Base-by-base conservation (phyloP, 92 coral and sea anemone genomes). In the Zoanthus solanderi region DNA sequence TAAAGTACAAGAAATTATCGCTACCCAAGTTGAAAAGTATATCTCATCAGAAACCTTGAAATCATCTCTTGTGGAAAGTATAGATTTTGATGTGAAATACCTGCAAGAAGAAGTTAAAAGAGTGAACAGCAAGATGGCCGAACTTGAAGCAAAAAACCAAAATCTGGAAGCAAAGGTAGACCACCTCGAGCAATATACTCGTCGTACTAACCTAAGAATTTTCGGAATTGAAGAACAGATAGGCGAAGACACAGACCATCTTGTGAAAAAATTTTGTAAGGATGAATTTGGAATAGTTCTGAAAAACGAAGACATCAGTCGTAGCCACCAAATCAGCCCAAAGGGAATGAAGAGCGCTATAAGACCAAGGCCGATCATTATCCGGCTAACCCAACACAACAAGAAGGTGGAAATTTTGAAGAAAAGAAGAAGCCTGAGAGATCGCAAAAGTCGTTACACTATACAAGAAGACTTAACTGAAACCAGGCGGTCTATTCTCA, bases 151-250 rank as follows among this genome's bases (percentile, higher is more conserved):
- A 9, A 58, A 78, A 65, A 47, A 30, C 66, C 18, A 52, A 47
- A 32, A 16, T 15, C 65, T 78, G 16, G 83, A 53, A 53, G 48
- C n/a, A 23, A 34, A 48, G 6, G 56, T 30, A 13, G 83, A 78
- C 30, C 42, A 78, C 54, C 52, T 78, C 8, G 83, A 78, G 34
- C 68, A 53, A 52, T 78, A 47, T 45, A 78, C 42, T n/a, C 50
- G 42, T 37, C 2, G 80, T 10, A 84, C 83, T 13, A 84, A 84
- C 71, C 2, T 84, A n/a, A 16, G 88, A 7, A 84, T 84, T 34
- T 71, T 68, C 18, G 69, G 88, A 47, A 84, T 84, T 50, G 5
- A 50, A 50, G 56, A 50, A 50, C 56, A 50, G 56, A 50, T 12
- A 50, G 56, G 10, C 56, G 56, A 50, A 50, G 56, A 50, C 7